These are phyloP conservation scores for Zygogramma bicolorata DNA, from an alignment of 2,888 invertebrate species.

Conservation along the genomic window DNA sequence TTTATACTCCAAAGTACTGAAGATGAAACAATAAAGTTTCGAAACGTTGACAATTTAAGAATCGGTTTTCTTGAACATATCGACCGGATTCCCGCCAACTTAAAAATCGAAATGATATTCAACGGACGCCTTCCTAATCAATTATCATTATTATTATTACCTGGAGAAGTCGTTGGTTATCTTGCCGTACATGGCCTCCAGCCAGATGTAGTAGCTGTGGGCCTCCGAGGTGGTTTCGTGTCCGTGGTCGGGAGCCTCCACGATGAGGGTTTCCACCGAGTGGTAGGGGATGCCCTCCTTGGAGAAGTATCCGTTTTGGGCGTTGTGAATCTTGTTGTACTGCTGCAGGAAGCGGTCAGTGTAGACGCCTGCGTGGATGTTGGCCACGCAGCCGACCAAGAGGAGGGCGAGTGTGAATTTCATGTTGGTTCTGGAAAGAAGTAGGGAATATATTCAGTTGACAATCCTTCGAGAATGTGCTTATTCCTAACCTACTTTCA, in stretches of 20 bases:
- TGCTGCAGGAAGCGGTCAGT: constrained; percentile 47
- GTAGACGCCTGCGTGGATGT: constrained; percentile 43
- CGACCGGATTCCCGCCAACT: no score
- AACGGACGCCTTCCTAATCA: no score
- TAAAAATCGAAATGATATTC: no score
- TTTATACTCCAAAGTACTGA: no score
- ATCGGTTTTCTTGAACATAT: no score
- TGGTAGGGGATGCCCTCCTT: constrained; percentile 50
- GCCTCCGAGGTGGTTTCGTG: constrained; percentile 53
- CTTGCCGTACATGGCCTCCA: constrained; percentile 50
- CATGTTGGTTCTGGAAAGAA: constrained; percentile 7
- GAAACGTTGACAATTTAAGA: no score
- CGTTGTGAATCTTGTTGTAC: constrained; percentile 47
- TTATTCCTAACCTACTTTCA: no score
- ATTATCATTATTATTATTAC: no score
- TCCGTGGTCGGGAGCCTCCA: constrained; percentile 51
- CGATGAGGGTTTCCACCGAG: constrained; percentile 49
- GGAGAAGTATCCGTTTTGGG: constrained; percentile 49
- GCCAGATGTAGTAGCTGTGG: constrained; percentile 49
- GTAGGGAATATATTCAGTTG: background rate
- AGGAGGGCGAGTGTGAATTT: background rate
- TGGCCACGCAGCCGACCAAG: constrained; percentile 37
- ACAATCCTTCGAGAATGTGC: no score
- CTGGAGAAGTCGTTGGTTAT: constrained; percentile 46
- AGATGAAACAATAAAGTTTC: no score